Evolutionary conservation across 2,888 invertebrate genomes (phyloP).

Genomic region (Pollenia amentaria): DNA sequence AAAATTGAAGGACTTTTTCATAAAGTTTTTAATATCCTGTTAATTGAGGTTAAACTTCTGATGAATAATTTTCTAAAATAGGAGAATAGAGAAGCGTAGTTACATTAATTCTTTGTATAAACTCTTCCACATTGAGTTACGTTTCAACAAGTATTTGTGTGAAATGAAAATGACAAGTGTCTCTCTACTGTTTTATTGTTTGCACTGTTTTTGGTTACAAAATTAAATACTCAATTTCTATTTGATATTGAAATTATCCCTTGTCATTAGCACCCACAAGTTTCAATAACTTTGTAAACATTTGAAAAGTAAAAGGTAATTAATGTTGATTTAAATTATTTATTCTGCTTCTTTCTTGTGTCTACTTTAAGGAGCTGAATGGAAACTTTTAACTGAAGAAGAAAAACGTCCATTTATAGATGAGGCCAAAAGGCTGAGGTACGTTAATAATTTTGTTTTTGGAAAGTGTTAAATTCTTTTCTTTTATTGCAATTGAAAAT

Average conservation of each 20-base stretch:
- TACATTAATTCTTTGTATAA: background rate
- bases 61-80: too few relatives aligned
- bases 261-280: background rate
- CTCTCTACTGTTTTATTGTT: conserved; percentile 11
- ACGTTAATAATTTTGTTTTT: background rate
- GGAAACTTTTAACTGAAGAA: conserved; percentile 96
- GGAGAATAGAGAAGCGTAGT: too few relatives aligned
- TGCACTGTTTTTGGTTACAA: conserved; percentile 11
- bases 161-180: conserved; percentile 1
- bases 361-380: conserved; percentile 91
- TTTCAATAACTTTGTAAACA: conserved; percentile 15
- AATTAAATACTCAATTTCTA: background rate
- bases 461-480: background rate
- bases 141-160: background rate
- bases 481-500: too few relatives aligned
- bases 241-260: conserved; percentile 13
- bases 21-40: too few relatives aligned
- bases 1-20: background rate
- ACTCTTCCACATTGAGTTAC: background rate
- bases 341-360: background rate
- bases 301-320: conserved; percentile 28
- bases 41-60: too few relatives aligned
- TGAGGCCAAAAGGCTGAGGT: conserved; percentile 94
- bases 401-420: conserved; percentile 99
- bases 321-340: conserved; percentile 46